Evolutionary conservation across 2,888 invertebrate species (phyloP).

Genomic region (Allacma fusca): DNA sequence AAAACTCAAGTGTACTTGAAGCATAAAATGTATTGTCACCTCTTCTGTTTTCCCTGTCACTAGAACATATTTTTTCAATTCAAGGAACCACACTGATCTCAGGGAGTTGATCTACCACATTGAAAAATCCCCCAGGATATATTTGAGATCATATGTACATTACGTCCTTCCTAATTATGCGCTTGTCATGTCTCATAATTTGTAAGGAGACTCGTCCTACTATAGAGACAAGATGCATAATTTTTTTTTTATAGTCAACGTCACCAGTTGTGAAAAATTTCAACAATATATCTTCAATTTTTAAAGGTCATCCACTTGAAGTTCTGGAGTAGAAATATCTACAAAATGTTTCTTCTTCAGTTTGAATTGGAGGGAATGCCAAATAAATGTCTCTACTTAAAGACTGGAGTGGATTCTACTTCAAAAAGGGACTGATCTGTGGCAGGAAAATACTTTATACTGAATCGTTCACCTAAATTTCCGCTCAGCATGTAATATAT

Average conservation of each 20-base stretch:
- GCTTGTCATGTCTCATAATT: too few species aligned
- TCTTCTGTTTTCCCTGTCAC: neutral
- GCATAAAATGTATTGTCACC: constrained; percentile 1
- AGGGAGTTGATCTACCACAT: neutral
- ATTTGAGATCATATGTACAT: neutral
- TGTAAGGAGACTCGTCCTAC: too few species aligned
- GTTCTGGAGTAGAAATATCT: neutral
- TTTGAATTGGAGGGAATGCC: neutral
- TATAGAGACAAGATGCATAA: too few species aligned
- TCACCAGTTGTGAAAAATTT: too few species aligned
- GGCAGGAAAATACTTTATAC: too few species aligned
- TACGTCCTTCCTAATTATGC: neutral
- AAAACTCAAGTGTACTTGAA: constrained; percentile 16
- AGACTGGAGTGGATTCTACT: too few species aligned
- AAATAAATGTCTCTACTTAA: neutral
- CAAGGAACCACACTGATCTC: neutral
- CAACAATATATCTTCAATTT: neutral
- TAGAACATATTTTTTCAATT: constrained; percentile 16
- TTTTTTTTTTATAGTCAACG: too few species aligned
- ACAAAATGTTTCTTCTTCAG: neutral
- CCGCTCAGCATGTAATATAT: too few species aligned
- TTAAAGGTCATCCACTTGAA: constrained; percentile 16
- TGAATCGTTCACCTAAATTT: too few species aligned
- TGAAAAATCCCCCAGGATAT: neutral
- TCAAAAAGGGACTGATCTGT: too few species aligned